phyloP scores from a whole-genome alignment of 1,140 invertebrate genomes.

The Oreohelix idahoensis region DNA sequence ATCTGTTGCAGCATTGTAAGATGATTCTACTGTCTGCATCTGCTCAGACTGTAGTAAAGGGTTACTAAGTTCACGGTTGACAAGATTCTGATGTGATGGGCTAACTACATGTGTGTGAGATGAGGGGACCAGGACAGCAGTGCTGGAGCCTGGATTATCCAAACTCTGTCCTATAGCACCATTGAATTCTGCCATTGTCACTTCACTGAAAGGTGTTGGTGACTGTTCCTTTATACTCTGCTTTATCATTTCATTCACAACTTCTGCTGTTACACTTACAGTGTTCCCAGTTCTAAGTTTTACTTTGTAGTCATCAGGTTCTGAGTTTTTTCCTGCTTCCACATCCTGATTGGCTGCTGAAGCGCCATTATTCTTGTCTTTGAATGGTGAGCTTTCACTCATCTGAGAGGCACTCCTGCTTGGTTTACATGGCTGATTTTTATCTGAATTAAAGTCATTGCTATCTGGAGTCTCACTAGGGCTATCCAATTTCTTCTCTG shows the following conservation, averaged over 20 bases:
- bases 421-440: neutral
- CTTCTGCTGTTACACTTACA: conserved; percentile 27
- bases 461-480: conserved; percentile 23
- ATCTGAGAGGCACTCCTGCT: neutral
- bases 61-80: neutral
- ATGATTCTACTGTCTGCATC: neutral
- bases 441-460: neutral
- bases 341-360: neutral
- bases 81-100: neutral
- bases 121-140: conserved; percentile 24
- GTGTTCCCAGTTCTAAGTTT: conserved; percentile 29
- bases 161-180: neutral
- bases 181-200: neutral
- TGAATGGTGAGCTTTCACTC: neutral
- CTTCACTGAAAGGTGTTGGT: neutral
- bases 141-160: conserved; percentile 5
- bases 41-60: neutral
- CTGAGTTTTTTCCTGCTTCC: neutral
- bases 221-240: neutral
- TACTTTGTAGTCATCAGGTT: conserved; percentile 11
- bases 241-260: conserved; percentile 34
- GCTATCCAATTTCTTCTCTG: conserved; percentile 23
- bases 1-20: neutral
- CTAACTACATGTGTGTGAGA: conserved; percentile 34
- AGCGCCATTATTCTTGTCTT: neutral